Conservation (phyloP, 2,888 invertebrate species). For the Lacanobia wlatinum region DNA sequence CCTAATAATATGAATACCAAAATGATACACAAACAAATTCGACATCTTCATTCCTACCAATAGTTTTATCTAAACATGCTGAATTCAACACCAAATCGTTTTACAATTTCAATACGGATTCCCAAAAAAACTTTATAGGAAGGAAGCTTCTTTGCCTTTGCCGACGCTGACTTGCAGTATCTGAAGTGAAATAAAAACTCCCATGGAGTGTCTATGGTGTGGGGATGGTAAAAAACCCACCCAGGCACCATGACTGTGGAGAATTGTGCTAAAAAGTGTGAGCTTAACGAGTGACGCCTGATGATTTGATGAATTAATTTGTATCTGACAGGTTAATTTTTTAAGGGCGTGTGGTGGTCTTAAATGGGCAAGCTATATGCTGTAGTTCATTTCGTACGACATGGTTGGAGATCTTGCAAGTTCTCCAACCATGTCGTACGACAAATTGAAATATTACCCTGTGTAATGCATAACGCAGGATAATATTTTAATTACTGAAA, state of each 20-base stretch:
- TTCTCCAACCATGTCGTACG: too few relatives aligned
- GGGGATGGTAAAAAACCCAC: conserved; percentile 72
- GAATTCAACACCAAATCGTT: conserved; percentile 6
- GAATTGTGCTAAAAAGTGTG: conserved; percentile 70
- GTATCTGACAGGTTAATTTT: conserved; percentile 74
- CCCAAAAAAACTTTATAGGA: conserved; percentile 65
- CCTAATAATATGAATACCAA: background rate
- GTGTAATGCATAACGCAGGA: too few relatives aligned
- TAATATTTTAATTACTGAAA: background rate
- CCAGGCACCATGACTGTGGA: conserved; percentile 74
- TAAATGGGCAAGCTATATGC: background rate
- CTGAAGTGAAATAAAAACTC: conserved; percentile 70
- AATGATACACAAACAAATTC: conserved; percentile 19
- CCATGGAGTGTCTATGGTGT: conserved; percentile 55
- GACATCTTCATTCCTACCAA: background rate
- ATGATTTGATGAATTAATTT: conserved; percentile 85
- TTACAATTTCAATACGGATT: conserved; percentile 23
- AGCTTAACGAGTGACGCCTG: conserved; percentile 79
- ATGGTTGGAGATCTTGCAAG: background rate
- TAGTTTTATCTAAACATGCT: conserved; percentile 19
- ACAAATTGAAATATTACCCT: too few relatives aligned
- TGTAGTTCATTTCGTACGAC: background rate
- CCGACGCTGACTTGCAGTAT: conserved; percentile 81
- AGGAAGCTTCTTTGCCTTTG: conserved; percentile 77
- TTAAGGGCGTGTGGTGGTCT: conserved; percentile 34